A percentile compares a stretch with the other conserved stretches of the same genome.
These are phyloP conservation scores for Lepidostoma basale DNA, from an alignment of 1,140 invertebrate genomes.

Conservation along the genomic window DNA sequence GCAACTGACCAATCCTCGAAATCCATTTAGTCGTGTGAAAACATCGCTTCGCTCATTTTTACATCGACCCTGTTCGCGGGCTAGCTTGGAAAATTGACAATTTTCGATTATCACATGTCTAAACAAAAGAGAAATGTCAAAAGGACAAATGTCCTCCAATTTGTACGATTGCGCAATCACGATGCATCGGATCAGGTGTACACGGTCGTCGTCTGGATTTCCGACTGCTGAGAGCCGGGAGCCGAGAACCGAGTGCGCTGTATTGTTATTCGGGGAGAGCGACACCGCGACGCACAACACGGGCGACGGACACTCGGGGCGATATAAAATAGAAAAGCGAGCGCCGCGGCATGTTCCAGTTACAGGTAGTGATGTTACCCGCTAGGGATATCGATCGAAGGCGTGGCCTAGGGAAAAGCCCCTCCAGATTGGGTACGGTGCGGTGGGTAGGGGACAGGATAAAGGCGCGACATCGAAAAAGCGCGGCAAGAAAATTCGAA, in stretches of 20 bases:
- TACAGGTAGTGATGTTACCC: slow-evolving; percentile 31
- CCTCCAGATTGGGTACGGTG: not conserved
- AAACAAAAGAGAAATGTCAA: slow-evolving; percentile 24
- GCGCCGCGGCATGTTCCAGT: slow-evolving; percentile 19
- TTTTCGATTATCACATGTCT: not conserved
- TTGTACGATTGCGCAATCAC: slow-evolving; percentile 32
- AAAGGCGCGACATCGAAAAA: not conserved
- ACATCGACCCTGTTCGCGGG: not conserved
- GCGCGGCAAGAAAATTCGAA: not conserved
- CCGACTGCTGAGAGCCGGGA: not conserved
- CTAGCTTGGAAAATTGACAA: not conserved
- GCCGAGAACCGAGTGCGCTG: not conserved
- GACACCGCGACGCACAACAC: not conserved
- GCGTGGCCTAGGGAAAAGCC: slow-evolving; percentile 29
- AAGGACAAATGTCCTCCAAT: not conserved
- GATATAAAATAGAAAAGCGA: not conserved
- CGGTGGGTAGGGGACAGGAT: not conserved
- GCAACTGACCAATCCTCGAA: slow-evolving; percentile 1
- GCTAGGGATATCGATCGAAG: slow-evolving; percentile 40
- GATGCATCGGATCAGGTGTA: not conserved
- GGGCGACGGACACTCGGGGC: slow-evolving; percentile 2
- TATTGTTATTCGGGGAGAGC: slow-evolving; percentile 9
- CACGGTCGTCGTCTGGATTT: too few species aligned
- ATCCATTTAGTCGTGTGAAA: slow-evolving; percentile 23
- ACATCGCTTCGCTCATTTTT: slow-evolving; percentile 8